Conservation (phyloP, 37 sponge, comb jelly and placozoan genomes). For the Axinella damicornis region DNA sequence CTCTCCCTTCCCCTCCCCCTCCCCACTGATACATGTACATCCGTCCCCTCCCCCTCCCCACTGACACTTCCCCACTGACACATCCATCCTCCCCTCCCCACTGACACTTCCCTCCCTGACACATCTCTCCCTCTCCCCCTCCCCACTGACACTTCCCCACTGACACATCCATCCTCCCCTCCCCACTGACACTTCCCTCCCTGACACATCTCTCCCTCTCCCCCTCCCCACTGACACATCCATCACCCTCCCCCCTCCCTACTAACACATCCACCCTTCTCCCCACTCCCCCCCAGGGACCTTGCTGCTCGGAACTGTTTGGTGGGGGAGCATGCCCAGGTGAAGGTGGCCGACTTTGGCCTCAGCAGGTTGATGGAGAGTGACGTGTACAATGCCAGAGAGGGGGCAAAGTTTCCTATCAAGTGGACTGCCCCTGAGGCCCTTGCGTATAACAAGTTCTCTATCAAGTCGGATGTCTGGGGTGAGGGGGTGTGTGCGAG, state of each 20-base stretch:
- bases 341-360: slow-evolving; percentile 99
- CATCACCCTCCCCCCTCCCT: not conserved
- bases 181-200: too few species aligned
- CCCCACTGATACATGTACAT: too few species aligned
- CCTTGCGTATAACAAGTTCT: slow-evolving; percentile 95
- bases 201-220: not conserved
- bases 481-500: slow-evolving; percentile 68
- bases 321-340: slow-evolving; percentile 87
- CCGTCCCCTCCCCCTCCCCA: too few species aligned
- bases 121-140: too few species aligned
- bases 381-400: slow-evolving; percentile 91
- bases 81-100: too few species aligned
- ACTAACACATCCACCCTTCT: not conserved
- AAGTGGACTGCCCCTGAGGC: slow-evolving; percentile 99
- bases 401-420: slow-evolving; percentile 98
- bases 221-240: not conserved
- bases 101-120: too few species aligned
- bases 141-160: too few species aligned
- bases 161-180: too few species aligned
- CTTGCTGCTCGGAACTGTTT: slow-evolving; percentile 97
- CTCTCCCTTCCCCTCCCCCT: too few species aligned
- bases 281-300: slow-evolving; percentile 64
- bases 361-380: slow-evolving; percentile 89
- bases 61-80: too few species aligned
- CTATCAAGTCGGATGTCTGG: slow-evolving; percentile 96